These are phyloP conservation scores for Bubo scandiacus DNA, from an alignment of 2,113 vertebrate genomes.

Conservation along the genomic window DNA sequence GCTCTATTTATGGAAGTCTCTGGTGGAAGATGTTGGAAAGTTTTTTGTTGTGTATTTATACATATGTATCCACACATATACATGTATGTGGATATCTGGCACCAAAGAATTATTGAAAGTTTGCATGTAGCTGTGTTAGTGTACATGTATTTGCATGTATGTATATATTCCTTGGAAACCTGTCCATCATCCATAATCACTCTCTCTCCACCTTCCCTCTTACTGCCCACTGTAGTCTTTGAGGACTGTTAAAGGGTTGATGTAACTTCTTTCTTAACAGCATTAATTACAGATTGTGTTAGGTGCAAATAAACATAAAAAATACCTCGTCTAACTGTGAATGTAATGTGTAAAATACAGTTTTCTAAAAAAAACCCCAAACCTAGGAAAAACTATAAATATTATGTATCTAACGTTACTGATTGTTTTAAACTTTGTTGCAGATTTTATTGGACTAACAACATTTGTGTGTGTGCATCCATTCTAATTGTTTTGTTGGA, in stretches of 20 bases:
- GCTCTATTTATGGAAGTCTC: neutral
- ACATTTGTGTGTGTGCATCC: neutral
- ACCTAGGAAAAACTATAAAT: neutral
- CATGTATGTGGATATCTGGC: neutral
- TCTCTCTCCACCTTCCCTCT: neutral
- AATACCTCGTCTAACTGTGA: neutral
- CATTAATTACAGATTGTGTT: neutral
- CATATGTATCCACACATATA: neutral
- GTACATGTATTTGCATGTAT: neutral
- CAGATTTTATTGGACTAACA: neutral
- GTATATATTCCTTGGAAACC: neutral
- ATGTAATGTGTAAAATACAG: neutral
- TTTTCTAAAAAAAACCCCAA: neutral
- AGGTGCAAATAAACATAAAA: neutral
- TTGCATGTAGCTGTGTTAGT: neutral
- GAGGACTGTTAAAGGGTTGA: neutral
- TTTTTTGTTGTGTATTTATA: neutral
- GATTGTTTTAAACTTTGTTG: neutral
- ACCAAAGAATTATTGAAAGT: neutral
- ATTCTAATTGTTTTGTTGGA: neutral
- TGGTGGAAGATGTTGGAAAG: neutral
- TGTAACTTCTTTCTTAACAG: neutral
- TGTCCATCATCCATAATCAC: neutral
- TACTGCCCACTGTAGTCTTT: neutral
- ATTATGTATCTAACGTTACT: neutral